Percentiles rank a stretch among this genome's conserved stretches.
Evolutionary conservation across 2,888 invertebrate genomes (phyloP).

Genomic region (Apotomis betuletana): DNA sequence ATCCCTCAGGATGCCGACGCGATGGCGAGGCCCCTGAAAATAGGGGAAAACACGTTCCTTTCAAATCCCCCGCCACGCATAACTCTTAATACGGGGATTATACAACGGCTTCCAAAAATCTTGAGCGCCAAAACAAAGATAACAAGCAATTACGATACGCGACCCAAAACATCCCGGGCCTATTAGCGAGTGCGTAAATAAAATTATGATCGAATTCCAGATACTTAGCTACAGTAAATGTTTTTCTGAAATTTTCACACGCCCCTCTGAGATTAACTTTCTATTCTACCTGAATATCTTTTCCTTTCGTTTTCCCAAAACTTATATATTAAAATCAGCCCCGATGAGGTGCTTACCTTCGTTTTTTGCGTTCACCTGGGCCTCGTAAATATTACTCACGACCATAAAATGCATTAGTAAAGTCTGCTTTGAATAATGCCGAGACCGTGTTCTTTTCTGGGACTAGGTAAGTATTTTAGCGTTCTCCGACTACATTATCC

Average conservation of each 20-base stretch:
- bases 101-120: slow-evolving; percentile 77
- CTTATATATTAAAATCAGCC: slow-evolving; percentile 63
- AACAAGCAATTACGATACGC: slow-evolving; percentile 74
- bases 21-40: slow-evolving; percentile 71
- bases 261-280: slow-evolving; percentile 21
- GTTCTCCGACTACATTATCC: slow-evolving; percentile 12
- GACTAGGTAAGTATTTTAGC: slow-evolving; percentile 41
- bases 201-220: slow-evolving; percentile 14
- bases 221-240: background rate
- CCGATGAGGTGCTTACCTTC: slow-evolving; percentile 66
- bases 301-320: slow-evolving; percentile 43
- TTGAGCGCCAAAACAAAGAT: slow-evolving; percentile 78
- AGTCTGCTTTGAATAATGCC: slow-evolving; percentile 75
- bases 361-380: slow-evolving; percentile 71
- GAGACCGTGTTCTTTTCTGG: slow-evolving; percentile 56
- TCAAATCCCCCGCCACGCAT: slow-evolving; percentile 78
- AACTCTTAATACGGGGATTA: slow-evolving; percentile 81
- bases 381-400: slow-evolving; percentile 74
- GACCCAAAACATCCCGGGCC: slow-evolving; percentile 37
- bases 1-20: slow-evolving; percentile 72
- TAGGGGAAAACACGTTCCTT: slow-evolving; percentile 78
- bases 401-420: slow-evolving; percentile 80
- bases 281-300: slow-evolving; percentile 10
- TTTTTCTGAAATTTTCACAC: background rate
- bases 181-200: slow-evolving; percentile 18